Evolutionary conservation across 2,888 invertebrate genomes (phyloP).

Genomic region (Eupithecia pulchellata): DNA sequence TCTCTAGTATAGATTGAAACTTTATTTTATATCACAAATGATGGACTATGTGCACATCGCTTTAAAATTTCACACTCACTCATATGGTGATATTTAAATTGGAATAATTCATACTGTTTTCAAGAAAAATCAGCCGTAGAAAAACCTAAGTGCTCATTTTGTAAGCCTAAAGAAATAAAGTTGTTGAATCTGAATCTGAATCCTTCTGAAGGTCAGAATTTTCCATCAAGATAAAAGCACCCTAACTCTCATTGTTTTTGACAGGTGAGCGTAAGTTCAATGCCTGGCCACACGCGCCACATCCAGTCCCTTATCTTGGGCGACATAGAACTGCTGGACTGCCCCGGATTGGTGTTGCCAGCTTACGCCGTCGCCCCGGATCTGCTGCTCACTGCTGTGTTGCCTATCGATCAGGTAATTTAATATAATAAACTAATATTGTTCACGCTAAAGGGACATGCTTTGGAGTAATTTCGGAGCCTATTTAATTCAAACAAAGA

Average conservation of each 20-base stretch:
- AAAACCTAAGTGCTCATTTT: too few relatives aligned
- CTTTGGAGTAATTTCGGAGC: too few relatives aligned
- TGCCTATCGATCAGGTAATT: conserved; percentile 95
- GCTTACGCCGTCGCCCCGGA: conserved; percentile 98
- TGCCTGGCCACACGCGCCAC: conserved; percentile 99
- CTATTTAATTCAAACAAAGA: too few relatives aligned
- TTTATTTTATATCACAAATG: not conserved
- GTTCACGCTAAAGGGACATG: not conserved
- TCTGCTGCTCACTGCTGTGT: conserved; percentile 96
- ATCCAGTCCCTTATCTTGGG: conserved; percentile 95
- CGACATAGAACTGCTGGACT: conserved; percentile 95
- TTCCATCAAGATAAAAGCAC: not conserved
- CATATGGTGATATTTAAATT: not conserved
- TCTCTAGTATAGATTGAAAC: too few relatives aligned
- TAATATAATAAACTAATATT: not conserved
- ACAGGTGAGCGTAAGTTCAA: conserved; percentile 95
- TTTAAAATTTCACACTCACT: not conserved
- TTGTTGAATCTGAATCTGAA: too few relatives aligned
- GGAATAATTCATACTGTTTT: not conserved
- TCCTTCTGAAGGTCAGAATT: too few relatives aligned
- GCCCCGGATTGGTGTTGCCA: conserved; percentile 99
- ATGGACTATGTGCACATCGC: not conserved
- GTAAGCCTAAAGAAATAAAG: too few relatives aligned
- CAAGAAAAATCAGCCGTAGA: not conserved
- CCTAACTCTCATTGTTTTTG: not conserved